A percentile compares a stretch with the other conserved stretches of the same genome.
These are phyloP conservation scores for Micoletzkya japonica DNA, from an alignment of 2,888 invertebrate species.

Conservation along the genomic window DNA sequence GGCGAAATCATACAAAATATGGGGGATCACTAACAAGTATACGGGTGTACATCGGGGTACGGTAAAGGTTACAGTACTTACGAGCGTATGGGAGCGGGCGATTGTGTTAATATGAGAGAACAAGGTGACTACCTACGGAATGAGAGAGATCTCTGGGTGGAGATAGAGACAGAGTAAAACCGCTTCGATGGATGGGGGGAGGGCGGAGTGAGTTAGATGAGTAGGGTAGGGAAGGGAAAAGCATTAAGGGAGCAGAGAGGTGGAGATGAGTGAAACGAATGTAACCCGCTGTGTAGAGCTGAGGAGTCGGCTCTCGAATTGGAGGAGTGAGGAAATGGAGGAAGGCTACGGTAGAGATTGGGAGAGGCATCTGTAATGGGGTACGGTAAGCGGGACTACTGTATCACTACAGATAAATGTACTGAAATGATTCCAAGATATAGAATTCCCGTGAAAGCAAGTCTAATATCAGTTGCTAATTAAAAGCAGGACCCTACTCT, in stretches of 20 bases:
- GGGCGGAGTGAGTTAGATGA: not conserved
- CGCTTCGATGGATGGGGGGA: not conserved
- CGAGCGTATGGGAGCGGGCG: not conserved
- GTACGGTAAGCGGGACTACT: too few relatives aligned
- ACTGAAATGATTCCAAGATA: too few relatives aligned
- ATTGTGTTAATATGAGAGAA: not conserved
- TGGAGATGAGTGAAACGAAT: not conserved
- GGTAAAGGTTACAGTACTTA: too few relatives aligned
- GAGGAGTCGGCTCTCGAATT: conserved; percentile 3
- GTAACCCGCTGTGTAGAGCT: not conserved
- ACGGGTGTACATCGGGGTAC: too few relatives aligned
- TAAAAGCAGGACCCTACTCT: too few relatives aligned
- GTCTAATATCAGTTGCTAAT: too few relatives aligned
- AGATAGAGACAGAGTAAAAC: not conserved
- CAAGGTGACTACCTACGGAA: not conserved
- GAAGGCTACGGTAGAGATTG: not conserved
- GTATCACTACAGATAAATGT: too few relatives aligned
- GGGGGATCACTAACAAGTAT: too few relatives aligned
- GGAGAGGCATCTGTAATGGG: not conserved
- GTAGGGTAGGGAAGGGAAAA: not conserved
- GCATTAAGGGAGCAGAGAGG: not conserved
- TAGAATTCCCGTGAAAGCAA: too few relatives aligned
- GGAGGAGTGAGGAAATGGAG: not conserved
- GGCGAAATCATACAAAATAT: too few relatives aligned
- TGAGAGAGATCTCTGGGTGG: not conserved